These are phyloP conservation scores for Sebastes fasciatus DNA, from an alignment of 2,113 vertebrate genomes.

Conservation along the genomic window DNA sequence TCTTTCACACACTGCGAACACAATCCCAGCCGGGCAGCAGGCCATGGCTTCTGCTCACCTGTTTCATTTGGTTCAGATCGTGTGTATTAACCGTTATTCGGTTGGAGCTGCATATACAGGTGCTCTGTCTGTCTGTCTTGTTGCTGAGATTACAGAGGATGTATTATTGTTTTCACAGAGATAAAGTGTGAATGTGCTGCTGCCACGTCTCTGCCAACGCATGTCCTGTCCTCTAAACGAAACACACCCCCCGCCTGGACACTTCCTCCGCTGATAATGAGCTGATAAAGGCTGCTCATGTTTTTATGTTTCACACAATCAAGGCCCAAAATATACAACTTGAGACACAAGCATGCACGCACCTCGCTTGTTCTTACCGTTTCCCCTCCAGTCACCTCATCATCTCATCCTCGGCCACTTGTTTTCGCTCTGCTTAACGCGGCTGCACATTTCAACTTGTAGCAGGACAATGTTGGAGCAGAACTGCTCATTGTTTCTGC, in stretches of 20 bases:
- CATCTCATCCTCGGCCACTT: constrained; percentile 16
- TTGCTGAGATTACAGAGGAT: constrained; percentile 17
- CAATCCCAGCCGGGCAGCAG: constrained; percentile 2
- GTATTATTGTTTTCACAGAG: constrained; percentile 68
- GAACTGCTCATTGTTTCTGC: constrained; percentile 48
- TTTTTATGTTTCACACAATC: constrained; percentile 47
- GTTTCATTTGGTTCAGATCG: constrained; percentile 1
- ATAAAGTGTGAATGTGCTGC: constrained; percentile 38
- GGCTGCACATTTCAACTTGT: constrained; percentile 28
- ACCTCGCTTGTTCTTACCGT: constrained; percentile 24
- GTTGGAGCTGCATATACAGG: constrained; percentile 7
- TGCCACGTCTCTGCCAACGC: constrained; percentile 46
- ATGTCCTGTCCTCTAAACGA: constrained; percentile 69
- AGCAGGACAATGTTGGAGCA: constrained; percentile 59
- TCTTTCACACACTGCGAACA: constrained; percentile 26
- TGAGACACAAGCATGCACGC: constrained; percentile 9
- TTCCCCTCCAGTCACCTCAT: constrained; percentile 31
- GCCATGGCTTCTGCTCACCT: constrained; percentile 20
- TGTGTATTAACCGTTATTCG: not conserved
- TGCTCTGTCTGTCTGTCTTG: constrained; percentile 16
- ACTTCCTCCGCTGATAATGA: constrained; percentile 74
- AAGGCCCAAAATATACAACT: constrained; percentile 22
- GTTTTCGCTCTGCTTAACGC: constrained; percentile 32
- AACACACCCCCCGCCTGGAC: constrained; percentile 58
- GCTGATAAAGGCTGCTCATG: constrained; percentile 53